phyloP scores from a whole-genome alignment of 2,113 vertebrate species.

The Eublepharis macularius region DNA sequence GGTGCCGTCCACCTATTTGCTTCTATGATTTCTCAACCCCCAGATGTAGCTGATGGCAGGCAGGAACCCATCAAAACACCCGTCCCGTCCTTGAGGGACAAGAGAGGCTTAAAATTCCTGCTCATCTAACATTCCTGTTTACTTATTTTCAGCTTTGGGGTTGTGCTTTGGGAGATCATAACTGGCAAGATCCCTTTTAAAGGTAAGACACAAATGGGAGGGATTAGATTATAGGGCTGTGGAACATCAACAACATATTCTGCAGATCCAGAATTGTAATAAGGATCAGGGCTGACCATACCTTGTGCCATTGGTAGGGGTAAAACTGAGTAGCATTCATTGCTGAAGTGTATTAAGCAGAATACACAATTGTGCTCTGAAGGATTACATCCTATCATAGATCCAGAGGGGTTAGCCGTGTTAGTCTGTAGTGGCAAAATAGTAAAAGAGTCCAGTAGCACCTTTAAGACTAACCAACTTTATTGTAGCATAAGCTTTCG shows the following conservation, averaged over 20 bases:
- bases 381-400: too few relatives aligned
- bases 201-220: slow-evolving; percentile 67
- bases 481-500: too few relatives aligned
- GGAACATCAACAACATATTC: background rate
- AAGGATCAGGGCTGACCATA: background rate
- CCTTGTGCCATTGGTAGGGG: background rate
- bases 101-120: background rate
- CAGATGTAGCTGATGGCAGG: background rate
- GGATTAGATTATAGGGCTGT: background rate
- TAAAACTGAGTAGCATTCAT: background rate
- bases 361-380: background rate
- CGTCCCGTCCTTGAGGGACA: background rate
- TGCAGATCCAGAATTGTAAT: background rate
- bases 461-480: too few relatives aligned
- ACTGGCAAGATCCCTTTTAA: slow-evolving; percentile 81
- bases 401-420: too few relatives aligned
- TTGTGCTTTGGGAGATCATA: slow-evolving; percentile 88
- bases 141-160: slow-evolving; percentile 83
- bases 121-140: slow-evolving; percentile 14
- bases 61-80: background rate
- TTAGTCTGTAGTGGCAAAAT: too few relatives aligned
- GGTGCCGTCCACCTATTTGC: too few relatives aligned
- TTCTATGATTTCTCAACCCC: too few relatives aligned
- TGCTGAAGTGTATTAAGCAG: background rate
- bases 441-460: too few relatives aligned